Conservation (phyloP, 2,888 invertebrate species). For the Lymantria dispar region DNA sequence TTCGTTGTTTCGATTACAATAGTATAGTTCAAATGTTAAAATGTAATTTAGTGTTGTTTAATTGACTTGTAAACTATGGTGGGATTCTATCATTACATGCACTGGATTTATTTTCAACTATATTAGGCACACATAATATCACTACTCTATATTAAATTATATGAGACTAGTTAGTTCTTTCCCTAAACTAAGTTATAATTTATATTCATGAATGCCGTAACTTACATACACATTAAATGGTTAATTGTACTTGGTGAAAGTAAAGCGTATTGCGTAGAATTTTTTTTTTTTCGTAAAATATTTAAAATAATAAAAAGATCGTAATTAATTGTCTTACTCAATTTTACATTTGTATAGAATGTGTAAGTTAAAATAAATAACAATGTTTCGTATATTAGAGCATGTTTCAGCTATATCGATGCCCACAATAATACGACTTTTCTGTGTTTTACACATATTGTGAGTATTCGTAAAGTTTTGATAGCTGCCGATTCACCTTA, state of each 20-base stretch:
- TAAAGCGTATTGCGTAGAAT: slow-evolving; percentile 65
- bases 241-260: slow-evolving; percentile 77
- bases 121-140: slow-evolving; percentile 77
- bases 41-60: slow-evolving; percentile 10
- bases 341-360: slow-evolving; percentile 23
- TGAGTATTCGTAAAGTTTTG: slow-evolving; percentile 24
- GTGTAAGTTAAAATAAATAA: slow-evolving; percentile 25
- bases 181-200: slow-evolving; percentile 69
- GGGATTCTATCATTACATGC: slow-evolving; percentile 25
- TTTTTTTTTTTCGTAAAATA: slow-evolving; percentile 47
- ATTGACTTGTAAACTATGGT: slow-evolving; percentile 27
- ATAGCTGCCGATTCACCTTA: slow-evolving; percentile 31
- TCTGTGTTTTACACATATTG: slow-evolving; percentile 40
- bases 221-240: slow-evolving; percentile 47
- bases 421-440: neutral
- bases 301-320: slow-evolving; percentile 24
- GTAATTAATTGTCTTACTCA: slow-evolving; percentile 16
- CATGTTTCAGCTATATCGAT: slow-evolving; percentile 8
- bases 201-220: slow-evolving; percentile 51
- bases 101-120: slow-evolving; percentile 41
- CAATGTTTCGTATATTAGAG: slow-evolving; percentile 11
- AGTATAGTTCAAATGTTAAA: slow-evolving; percentile 17
- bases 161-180: slow-evolving; percentile 81
- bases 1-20: slow-evolving; percentile 38
- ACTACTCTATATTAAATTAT: slow-evolving; percentile 74